Evolutionary conservation across 1,140 invertebrate genomes (phyloP), one percentile per base, ranked within the genome.

Genomic region (Rhyzopertha dominica): DNA sequence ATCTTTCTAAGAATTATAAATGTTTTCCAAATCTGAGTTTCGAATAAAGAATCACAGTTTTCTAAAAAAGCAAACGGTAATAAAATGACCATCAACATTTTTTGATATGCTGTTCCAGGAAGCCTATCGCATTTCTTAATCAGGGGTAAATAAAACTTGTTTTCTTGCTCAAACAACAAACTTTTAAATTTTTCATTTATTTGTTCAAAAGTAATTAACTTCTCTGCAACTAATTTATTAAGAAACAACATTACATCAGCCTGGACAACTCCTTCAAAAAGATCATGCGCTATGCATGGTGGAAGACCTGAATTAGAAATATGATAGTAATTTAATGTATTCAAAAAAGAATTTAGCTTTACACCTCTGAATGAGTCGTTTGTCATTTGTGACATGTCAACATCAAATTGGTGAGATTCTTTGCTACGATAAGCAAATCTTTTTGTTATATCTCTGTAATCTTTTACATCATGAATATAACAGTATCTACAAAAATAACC

Each of bases 401-500:
- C 25, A 37, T 43, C 36, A 17, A 20, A 5, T 25, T 44, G 24
- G 28, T 44, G 25, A 9, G 3, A n/a, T 16, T 36, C 13, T 29
- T 38, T 22, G 38, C 20, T 44, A 17, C 42, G 4, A n/a, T 5
- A n/a, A 30, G 5, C 4, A 30, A n/a, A 5, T 30, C 14, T 4
- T 35, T 35, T 35, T 4, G 5, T 35, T 4, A 35, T 13, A 9
- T 35, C 17, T 10, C 23, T 4, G 25, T 12, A 39, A 23, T 39
- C 19, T 18, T 32, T 16, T 16, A 3, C 31, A 31, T 32, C 37
- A 16, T 45, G 24, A 9, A 28, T 41, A 25, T 51, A 51, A 38
- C 49, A 54, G 20, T 44, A 54, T 18, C 52, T 18, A 37, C 52
- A 54, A 41, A 54, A 25, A 29, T 39, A 45, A 10, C 10, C 2